These are phyloP conservation scores for Acromyrmex heyeri DNA, from an alignment of 1,140 invertebrate species.

Conservation along the genomic window DNA sequence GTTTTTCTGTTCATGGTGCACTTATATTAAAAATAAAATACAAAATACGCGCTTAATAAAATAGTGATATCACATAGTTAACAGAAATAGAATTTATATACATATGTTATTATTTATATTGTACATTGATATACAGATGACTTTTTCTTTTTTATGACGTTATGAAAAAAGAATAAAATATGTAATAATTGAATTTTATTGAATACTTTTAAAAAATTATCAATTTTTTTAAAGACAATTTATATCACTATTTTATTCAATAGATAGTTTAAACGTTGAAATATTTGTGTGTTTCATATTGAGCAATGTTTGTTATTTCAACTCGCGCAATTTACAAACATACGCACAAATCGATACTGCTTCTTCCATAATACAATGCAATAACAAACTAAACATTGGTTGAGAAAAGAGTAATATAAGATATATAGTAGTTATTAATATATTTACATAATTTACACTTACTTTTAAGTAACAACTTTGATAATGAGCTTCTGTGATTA, in stretches of 20 bases:
- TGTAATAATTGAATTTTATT: not conserved
- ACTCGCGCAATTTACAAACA: constrained; percentile 9
- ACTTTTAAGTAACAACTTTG: not conserved
- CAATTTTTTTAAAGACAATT: not conserved
- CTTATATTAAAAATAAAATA: not conserved
- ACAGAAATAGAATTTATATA: constrained; percentile 15
- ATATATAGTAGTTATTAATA: not conserved
- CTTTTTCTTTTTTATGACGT: not conserved
- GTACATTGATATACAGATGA: not conserved
- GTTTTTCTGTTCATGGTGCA: not conserved
- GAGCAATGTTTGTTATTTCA: not conserved
- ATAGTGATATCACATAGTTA: not conserved
- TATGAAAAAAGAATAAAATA: not conserved
- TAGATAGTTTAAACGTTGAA: not conserved
- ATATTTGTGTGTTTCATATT: constrained; percentile 18
- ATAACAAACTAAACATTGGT: constrained; percentile 31
- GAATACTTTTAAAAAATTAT: not conserved
- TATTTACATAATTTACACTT: constrained; percentile 10
- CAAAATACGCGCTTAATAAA: not conserved
- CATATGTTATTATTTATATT: not conserved
- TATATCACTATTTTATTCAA: not conserved
- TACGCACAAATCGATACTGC: not conserved
- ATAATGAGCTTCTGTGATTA: not conserved
- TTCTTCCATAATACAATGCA: constrained; percentile 9
- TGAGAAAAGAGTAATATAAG: not conserved